Evolutionary conservation across 2,113 vertebrate genomes (phyloP).

Genomic region (Callipepla squamata): DNA sequence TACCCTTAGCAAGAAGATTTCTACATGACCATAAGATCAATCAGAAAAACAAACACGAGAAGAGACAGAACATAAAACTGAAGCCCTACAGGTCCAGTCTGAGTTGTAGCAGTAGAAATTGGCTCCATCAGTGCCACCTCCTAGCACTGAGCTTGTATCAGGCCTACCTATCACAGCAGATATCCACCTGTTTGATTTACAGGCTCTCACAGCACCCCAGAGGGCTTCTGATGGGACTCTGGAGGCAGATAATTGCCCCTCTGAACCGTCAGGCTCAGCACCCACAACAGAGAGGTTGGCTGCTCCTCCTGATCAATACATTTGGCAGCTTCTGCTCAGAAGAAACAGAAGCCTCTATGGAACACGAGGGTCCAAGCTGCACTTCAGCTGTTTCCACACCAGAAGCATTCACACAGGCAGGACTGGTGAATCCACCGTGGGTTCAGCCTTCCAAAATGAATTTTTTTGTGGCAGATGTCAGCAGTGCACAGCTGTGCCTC

Average conservation of each 20-base stretch:
- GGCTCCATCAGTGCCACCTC: rapidly evolving
- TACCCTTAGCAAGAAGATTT: no score
- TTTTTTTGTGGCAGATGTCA: rapidly evolving
- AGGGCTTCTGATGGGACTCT: neutral
- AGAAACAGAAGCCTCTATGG: neutral
- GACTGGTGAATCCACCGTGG: neutral
- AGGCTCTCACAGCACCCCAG: neutral
- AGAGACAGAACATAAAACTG: no score
- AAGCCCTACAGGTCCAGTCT: neutral
- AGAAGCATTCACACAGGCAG: no score
- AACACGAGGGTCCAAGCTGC: rapidly evolving
- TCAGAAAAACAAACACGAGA: rapidly evolving
- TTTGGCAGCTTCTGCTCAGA: neutral
- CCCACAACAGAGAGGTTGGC: rapidly evolving
- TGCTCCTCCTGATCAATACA: neutral
- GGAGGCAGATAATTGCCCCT: no score
- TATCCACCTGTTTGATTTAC: rapidly evolving
- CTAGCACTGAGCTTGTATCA: rapidly evolving
- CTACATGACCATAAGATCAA: rapidly evolving
- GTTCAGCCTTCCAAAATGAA: rapidly evolving
- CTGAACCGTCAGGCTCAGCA: neutral
- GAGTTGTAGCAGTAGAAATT: neutral
- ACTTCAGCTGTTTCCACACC: neutral
- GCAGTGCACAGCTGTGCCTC: neutral
- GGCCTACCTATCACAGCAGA: no score